Base-by-base conservation (phyloP, 2,113 vertebrate species). In the Gymnarchus niloticus region DNA sequence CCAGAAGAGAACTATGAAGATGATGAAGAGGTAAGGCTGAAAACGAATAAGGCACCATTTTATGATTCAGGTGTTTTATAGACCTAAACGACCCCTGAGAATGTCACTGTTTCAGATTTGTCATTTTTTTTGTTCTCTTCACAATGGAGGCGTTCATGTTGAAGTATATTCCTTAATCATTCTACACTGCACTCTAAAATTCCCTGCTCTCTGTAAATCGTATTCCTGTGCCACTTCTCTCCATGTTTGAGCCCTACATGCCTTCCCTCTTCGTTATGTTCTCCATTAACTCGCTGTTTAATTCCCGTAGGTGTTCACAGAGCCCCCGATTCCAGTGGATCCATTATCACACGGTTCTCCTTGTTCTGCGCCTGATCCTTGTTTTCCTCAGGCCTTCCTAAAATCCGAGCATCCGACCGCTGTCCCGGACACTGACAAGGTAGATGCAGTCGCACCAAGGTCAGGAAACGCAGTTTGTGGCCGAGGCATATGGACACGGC, bases 271-370 rank as follows among this genome's bases (percentile, higher is more conserved):
- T 21, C 21, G 8, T 9, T 9, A 78, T 44, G 76, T 12, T 57
- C 21, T 77, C 6, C 7, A 25, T 73, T 21, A n/a, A 37, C 37
- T 21, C 7, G 56, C 21, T 69, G 23, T 46, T 28, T 14, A 1
- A 28, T 44, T 23, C 28, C 12, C 21, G 54, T 69, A 92, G 94
- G 94, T 94, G 33, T 95, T 95, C 90, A 86, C 49, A 25, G 87
- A 87, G 1, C 25, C 81, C 0, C 0, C 3, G 17, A 4, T 44
- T 0, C 12, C 6, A 17, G 7, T 84, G 4, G 88, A 87, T 6
- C 23, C 57, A 2, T 44, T 5, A 17, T 3, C 28, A 3, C 23
- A 33, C 21, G 2, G 25, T 28, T 12, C 51, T 8, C 23, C 5
- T 8, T 6, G 44, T 21, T 21, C 77, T 59, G 25, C 10, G 51